phyloP scores from a whole-genome alignment of 2,797 vertebrate species.

The Spondyliosoma cantharus region DNA sequence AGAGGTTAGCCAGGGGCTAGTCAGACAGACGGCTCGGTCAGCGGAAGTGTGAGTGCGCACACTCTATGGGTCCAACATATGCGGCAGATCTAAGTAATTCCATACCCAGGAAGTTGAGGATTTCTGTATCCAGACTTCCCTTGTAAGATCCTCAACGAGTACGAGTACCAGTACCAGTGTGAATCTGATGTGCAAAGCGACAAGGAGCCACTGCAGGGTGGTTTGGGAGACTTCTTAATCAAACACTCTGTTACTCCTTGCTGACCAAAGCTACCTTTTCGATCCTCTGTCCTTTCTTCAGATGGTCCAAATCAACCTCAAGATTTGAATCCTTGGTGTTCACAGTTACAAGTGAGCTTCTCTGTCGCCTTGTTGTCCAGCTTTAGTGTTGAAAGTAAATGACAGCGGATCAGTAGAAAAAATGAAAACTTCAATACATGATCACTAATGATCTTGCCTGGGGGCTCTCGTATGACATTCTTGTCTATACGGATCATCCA shows the following conservation, averaged over 20 bases:
- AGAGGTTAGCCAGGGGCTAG: too few species aligned
- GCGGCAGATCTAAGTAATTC: too few species aligned
- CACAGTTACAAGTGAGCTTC: background rate
- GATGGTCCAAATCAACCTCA: background rate
- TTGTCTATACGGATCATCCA: conserved; percentile 17
- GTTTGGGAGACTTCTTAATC: background rate
- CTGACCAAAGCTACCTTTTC: background rate
- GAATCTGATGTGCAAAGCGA: background rate
- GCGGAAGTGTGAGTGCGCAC: too few species aligned
- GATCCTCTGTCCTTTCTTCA: background rate
- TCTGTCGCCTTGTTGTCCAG: conserved; percentile 18
- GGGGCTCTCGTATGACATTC: conserved; percentile 8
- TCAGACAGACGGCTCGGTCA: too few species aligned
- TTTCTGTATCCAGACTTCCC: too few species aligned
- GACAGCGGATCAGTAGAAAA: conserved; percentile 20
- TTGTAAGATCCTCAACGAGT: too few species aligned
- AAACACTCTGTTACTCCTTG: background rate
- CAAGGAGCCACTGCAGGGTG: background rate
- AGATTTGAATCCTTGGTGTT: conserved; percentile 7
- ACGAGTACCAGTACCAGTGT: background rate
- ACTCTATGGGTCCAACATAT: too few species aligned
- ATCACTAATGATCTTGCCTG: conserved; percentile 27
- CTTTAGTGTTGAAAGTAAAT: conserved; percentile 15
- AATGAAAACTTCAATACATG: conserved; percentile 38
- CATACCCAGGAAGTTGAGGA: too few species aligned